Percentiles rank a stretch among this genome's conserved stretches.
These are phyloP conservation scores for Carabus problematicus DNA, from an alignment of 2,888 invertebrate species.

Conservation along the genomic window DNA sequence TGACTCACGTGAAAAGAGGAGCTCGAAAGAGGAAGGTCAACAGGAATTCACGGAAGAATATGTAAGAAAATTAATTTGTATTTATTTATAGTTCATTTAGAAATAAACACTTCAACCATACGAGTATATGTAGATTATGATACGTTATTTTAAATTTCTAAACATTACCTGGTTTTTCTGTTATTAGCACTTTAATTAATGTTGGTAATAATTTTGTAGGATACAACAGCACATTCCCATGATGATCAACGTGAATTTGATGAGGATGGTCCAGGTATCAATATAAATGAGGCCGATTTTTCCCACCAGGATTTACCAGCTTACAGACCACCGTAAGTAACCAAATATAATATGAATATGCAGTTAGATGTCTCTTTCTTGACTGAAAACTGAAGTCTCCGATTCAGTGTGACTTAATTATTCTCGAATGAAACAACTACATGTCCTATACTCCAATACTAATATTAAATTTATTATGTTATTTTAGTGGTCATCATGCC, in stretches of 20 bases:
- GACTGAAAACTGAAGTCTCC: too few species aligned
- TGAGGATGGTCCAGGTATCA: slow-evolving; percentile 16
- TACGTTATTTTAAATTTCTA: not conserved
- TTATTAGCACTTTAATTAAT: not conserved
- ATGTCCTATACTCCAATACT: not conserved
- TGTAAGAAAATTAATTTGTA: not conserved
- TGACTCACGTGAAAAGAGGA: slow-evolving; percentile 15
- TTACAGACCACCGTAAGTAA: not conserved
- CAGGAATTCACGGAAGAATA: slow-evolving; percentile 19
- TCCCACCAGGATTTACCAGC: slow-evolving; percentile 1
- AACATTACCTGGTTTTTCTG: not conserved
- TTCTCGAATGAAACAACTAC: too few species aligned
- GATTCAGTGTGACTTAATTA: too few species aligned
- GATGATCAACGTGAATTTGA: slow-evolving; percentile 33
- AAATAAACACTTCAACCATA: not conserved
- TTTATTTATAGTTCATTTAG: not conserved
- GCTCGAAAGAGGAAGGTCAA: slow-evolving; percentile 5
- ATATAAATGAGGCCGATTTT: slow-evolving; percentile 1
- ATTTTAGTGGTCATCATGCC: slow-evolving; percentile 1
- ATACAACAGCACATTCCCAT: not conserved
- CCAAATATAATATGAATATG: too few species aligned
- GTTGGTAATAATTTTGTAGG: not conserved
- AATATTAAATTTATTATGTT: not conserved
- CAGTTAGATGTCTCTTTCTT: too few species aligned
- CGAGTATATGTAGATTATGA: not conserved